phyloP scores from a whole-genome alignment of 23 tunicate species.

The Trididemnum clinides region DNA sequence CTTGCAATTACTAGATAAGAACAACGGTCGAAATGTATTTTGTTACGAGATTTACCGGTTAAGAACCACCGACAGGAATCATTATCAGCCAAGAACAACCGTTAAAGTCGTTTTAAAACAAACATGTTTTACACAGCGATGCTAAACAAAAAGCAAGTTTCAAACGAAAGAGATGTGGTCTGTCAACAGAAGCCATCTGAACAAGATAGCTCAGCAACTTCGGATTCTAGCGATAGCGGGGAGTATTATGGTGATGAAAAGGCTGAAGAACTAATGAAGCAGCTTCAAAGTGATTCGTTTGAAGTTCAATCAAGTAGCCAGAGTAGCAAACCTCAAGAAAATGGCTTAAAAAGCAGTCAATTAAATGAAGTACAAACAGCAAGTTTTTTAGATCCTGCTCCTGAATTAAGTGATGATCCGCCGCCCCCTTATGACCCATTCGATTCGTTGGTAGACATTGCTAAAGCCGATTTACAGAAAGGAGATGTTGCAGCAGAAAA shows the following conservation, averaged over 20 bases:
- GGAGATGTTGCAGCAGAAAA: not conserved
- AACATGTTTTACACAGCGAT: too few relatives aligned
- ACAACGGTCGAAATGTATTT: too few relatives aligned
- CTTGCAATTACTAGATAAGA: too few relatives aligned
- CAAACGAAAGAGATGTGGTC: too few relatives aligned
- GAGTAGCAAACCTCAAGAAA: not conserved
- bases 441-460: constrained; percentile 39
- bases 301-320: not conserved
- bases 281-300: not conserved
- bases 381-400: not conserved
- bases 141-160: too few relatives aligned
- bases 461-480: constrained; percentile 47
- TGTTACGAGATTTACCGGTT: too few relatives aligned
- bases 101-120: too few relatives aligned
- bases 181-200: too few relatives aligned
- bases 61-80: too few relatives aligned
- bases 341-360: too few relatives aligned
- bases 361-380: not conserved
- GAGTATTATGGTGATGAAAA: constrained; percentile 38
- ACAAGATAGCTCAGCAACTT: constrained; percentile 7
- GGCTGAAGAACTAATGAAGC: not conserved
- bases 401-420: not conserved
- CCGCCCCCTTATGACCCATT: constrained; percentile 51
- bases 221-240: constrained; percentile 48
- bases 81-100: too few relatives aligned